phyloP scores from a whole-genome alignment of 92 coral and sea anemone genomes.

The Parazoanthus atlanticus region DNA sequence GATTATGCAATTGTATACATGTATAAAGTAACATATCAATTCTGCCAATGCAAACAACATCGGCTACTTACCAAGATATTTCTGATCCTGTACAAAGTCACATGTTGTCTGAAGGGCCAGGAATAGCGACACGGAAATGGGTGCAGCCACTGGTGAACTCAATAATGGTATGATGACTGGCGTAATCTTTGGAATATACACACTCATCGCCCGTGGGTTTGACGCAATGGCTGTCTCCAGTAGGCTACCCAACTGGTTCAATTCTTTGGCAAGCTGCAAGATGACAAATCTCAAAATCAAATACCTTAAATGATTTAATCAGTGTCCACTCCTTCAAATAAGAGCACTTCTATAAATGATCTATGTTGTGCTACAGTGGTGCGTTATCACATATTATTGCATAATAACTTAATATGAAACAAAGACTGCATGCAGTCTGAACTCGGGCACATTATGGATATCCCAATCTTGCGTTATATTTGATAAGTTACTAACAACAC shows the following conservation, averaged over 20 bases:
- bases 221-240: slow-evolving; percentile 69
- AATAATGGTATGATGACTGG: slow-evolving; percentile 69
- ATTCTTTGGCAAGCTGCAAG: slow-evolving; percentile 62
- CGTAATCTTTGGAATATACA: slow-evolving; percentile 66
- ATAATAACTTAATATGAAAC: no score
- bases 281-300: background rate
- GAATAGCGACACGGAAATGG: slow-evolving; percentile 63
- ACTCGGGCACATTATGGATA: no score
- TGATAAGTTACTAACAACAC: background rate
- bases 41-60: no score
- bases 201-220: slow-evolving; percentile 67
- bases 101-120: slow-evolving; percentile 71
- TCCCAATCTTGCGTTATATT: background rate
- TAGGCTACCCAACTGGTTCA: slow-evolving; percentile 64
- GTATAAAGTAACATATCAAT: slow-evolving; percentile 31
- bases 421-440: no score
- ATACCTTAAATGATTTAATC: background rate
- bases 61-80: slow-evolving; percentile 74
- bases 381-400: background rate
- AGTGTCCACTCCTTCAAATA: no score
- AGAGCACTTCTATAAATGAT: background rate
- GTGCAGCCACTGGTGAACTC: slow-evolving; percentile 87
- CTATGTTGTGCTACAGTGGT: background rate
- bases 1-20: background rate
- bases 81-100: slow-evolving; percentile 59